Conservation (phyloP, 2,797 vertebrate species). For the Etheostoma nigrum region DNA sequence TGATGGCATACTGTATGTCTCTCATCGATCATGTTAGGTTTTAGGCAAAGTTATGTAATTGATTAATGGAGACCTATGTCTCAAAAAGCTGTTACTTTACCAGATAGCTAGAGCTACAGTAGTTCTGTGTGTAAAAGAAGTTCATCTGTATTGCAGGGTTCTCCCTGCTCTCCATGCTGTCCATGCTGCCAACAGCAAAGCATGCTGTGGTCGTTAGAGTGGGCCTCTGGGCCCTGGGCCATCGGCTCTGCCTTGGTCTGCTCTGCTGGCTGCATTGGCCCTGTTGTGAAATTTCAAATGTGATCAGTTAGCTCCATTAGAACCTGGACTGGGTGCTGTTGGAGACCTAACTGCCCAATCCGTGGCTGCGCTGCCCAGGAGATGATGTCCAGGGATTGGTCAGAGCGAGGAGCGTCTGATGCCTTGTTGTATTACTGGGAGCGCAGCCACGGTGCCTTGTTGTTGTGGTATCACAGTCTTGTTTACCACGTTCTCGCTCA, state of each 20-base stretch:
- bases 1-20: background rate
- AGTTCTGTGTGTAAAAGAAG: conserved; percentile 23
- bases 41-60: conserved; percentile 1
- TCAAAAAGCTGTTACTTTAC: conserved; percentile 2
- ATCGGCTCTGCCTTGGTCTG: conserved; percentile 57
- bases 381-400: conserved; percentile 49
- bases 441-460: conserved; percentile 45
- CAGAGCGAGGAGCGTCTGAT: conserved; percentile 29
- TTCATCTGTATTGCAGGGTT: conserved; percentile 44
- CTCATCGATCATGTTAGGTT: background rate
- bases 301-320: conserved; percentile 71
- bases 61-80: background rate
- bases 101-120: conserved; percentile 9
- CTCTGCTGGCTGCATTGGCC: conserved; percentile 52
- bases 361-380: conserved; percentile 47
- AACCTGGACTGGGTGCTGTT: conserved; percentile 48
- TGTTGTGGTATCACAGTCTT: conserved; percentile 45
- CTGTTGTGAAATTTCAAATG: conserved; percentile 65
- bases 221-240: conserved; percentile 64
- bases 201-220: conserved; percentile 49
- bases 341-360: conserved; percentile 36
- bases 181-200: conserved; percentile 29
- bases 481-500: conserved; percentile 53
- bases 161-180: conserved; percentile 40
- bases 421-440: conserved; percentile 39